These are phyloP conservation scores for Ailuropoda melanoleuca DNA, from an alignment of 2,113 vertebrate species.

Conservation along the genomic window DNA sequence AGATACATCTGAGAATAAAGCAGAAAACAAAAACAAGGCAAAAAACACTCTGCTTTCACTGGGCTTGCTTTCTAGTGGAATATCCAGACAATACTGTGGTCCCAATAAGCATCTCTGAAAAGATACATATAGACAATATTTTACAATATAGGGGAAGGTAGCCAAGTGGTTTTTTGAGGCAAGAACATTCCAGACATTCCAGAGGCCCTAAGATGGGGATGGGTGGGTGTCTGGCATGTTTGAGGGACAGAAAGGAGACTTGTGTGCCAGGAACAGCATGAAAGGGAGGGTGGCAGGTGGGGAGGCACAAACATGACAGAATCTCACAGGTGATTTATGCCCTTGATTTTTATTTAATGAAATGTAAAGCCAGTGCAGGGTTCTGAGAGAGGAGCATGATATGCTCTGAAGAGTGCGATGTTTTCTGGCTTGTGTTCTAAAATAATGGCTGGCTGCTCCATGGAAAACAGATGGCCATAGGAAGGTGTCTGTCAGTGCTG, in stretches of 20 bases:
- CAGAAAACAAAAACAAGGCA: neutral
- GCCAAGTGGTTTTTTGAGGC: neutral
- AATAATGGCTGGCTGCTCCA: neutral
- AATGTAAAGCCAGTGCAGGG: neutral
- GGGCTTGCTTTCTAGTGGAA: neutral
- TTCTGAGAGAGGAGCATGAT: neutral
- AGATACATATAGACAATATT: neutral
- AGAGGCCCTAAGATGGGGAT: neutral
- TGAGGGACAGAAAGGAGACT: neutral
- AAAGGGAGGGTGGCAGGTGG: neutral
- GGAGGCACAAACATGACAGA: neutral
- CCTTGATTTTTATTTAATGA: neutral
- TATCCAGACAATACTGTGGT: neutral
- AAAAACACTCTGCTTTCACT: neutral
- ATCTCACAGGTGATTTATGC: neutral
- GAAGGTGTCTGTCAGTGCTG: neutral
- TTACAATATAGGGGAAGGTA: neutral
- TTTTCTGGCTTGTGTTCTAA: neutral
- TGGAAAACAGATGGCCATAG: neutral
- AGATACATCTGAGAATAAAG: neutral
- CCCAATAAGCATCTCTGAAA: neutral
- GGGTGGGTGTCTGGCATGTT: neutral
- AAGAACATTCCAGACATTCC: neutral
- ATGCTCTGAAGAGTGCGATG: neutral
- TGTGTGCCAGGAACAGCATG: neutral